These are phyloP conservation scores for Drosophila cyrtoloma DNA, from an alignment of 2,888 invertebrate genomes.

Conservation along the genomic window DNA sequence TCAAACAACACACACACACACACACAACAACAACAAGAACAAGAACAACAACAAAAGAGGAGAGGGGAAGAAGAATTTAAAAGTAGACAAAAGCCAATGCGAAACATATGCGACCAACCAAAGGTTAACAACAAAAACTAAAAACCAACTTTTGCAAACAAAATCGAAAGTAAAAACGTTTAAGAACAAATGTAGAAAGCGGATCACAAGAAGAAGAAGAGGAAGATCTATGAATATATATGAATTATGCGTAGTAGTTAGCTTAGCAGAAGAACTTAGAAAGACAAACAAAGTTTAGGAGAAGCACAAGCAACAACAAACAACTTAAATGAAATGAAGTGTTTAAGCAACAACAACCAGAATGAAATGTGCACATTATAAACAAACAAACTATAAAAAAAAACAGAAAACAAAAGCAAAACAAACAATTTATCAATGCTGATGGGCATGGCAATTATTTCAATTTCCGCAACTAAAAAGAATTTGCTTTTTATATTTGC, in stretches of 20 bases:
- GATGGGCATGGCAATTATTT: conserved; percentile 35
- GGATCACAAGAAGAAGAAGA: conserved; percentile 5
- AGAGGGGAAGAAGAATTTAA: conserved; percentile 2
- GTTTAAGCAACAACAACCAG: conserved; percentile 41
- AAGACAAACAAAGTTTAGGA: conserved; percentile 12
- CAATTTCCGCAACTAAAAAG: conserved; percentile 35
- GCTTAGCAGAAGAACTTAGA: conserved; percentile 50
- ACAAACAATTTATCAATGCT: conserved; percentile 20
- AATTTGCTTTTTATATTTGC: conserved; percentile 53
- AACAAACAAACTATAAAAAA: conserved; percentile 1
- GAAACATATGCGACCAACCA: conserved; percentile 79
- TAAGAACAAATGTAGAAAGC: conserved; percentile 18
- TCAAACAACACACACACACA: conserved; percentile 41
- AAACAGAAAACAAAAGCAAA: background rate
- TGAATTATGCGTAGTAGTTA: conserved; percentile 50
- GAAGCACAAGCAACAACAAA: conserved; percentile 33
- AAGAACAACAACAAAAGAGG: conserved; percentile 34
- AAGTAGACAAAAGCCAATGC: conserved; percentile 66
- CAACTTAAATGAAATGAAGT: conserved; percentile 27
- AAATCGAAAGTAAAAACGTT: conserved; percentile 20
- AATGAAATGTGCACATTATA: conserved; percentile 26
- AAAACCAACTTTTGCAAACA: conserved; percentile 51
- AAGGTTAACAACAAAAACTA: conserved; percentile 72
- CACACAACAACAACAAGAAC: conserved; percentile 27
- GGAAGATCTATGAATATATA: conserved; percentile 22